A percentile compares a stretch with the other conserved stretches of the same genome.
phyloP scores from a whole-genome alignment of 2,113 vertebrate genomes.

The Sitta europaea region DNA sequence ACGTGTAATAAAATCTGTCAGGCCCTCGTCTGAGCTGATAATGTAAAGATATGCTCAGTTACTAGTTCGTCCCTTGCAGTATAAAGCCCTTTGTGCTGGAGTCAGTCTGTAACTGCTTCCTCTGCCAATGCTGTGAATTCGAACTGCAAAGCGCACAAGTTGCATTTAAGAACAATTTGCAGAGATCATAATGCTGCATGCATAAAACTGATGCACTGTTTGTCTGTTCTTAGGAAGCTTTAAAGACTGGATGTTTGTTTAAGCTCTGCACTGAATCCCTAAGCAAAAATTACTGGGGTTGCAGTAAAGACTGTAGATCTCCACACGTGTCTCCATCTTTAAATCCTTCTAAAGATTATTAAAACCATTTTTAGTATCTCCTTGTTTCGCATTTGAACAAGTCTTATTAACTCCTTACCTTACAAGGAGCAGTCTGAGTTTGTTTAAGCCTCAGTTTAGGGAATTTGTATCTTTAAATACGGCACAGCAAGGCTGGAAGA shows the following conservation, averaged over 20 bases:
- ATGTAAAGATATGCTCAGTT: background rate
- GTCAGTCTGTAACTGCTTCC: background rate
- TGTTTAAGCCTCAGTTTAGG: slow-evolving; percentile 52
- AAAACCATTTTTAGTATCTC: background rate
- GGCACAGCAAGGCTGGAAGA: background rate
- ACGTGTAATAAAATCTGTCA: background rate
- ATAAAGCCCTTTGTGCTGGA: background rate
- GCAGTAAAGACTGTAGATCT: background rate
- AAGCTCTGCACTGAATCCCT: slow-evolving; percentile 3
- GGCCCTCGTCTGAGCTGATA: background rate
- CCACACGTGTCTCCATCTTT: background rate
- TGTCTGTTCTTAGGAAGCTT: background rate
- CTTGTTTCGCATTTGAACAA: slow-evolving; percentile 10
- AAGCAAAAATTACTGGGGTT: background rate
- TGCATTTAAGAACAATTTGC: background rate
- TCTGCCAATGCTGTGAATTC: background rate
- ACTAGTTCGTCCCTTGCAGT: background rate
- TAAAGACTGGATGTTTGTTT: slow-evolving; percentile 37
- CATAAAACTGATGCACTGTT: background rate
- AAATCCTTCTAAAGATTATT: slow-evolving; percentile 8
- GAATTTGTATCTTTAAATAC: slow-evolving; percentile 51
- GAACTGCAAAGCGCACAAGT: background rate
- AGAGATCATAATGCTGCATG: background rate
- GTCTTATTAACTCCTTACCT: background rate
- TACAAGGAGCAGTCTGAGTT: background rate